phyloP scores from a whole-genome alignment of 1,140 invertebrate species.

The Cecropterus lyciades region DNA sequence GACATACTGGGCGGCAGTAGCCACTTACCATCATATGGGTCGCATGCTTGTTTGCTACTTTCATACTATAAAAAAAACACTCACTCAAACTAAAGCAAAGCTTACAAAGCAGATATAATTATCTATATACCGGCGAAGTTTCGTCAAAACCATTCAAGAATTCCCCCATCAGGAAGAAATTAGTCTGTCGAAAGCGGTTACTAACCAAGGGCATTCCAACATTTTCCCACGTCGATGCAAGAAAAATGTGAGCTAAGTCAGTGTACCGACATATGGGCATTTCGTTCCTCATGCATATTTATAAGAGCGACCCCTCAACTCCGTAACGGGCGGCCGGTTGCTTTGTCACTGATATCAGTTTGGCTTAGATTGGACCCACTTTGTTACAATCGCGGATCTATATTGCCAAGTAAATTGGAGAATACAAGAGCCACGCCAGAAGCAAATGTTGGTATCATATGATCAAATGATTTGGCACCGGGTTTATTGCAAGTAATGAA shows the following conservation, averaged over 20 bases:
- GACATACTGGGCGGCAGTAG: no score
- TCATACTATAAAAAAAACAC: no score
- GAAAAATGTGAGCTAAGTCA: constrained; percentile 44
- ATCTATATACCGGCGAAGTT: not conserved
- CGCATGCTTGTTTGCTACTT: no score
- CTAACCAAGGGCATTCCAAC: constrained; percentile 9
- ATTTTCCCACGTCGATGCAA: constrained; percentile 37
- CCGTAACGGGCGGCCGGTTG: constrained; percentile 39
- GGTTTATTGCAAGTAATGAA: no score
- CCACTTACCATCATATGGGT: no score
- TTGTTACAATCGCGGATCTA: constrained; percentile 9
- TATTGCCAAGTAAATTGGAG: not conserved
- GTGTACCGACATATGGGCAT: constrained; percentile 48
- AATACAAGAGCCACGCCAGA: not conserved
- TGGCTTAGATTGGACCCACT: constrained; percentile 21
- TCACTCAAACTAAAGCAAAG: no score
- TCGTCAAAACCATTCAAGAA: no score
- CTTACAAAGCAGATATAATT: not conserved
- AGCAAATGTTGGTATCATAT: not conserved
- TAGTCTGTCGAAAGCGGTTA: constrained; percentile 29
- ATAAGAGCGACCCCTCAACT: constrained; percentile 45
- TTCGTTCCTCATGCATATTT: constrained; percentile 56
- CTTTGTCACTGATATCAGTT: constrained; percentile 29
- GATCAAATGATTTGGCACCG: no score
- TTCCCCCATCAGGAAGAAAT: not conserved